Base-by-base conservation (phyloP, 2,113 vertebrate species). In the Uropsilus gracilis region DNA sequence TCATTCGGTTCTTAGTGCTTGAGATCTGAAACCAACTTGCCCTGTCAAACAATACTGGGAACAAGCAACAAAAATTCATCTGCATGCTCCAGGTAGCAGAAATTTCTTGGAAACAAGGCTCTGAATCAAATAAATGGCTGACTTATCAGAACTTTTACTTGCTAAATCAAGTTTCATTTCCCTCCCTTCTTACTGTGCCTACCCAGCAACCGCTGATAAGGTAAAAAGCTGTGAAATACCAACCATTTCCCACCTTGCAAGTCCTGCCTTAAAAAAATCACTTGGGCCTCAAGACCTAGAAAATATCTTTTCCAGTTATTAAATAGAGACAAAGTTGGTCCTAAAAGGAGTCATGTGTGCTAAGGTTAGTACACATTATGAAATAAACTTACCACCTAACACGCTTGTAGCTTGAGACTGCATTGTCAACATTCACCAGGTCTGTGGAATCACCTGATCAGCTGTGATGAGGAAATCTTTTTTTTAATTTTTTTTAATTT, bases 271-370 rank as follows among this genome's bases (percentile, higher is more conserved):
- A 18, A 82, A 18, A 82, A 30, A 61, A 11, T 30, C 44, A 26
- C 59, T 57, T 34, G 28, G 22, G 16, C 2, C 26, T 0, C 1
- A 30, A 57, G 16, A n/a, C 17, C 14, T 2, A 0, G 57, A 18
- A 75, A 81, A 28, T 64, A n/a, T 3, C 3, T 5, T 69, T 87
- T 32, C 12, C 32, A 46, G 16, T 17, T 44, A 24, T 71, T 71
- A 6, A 71, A 26, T 32, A 68, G 8, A 68, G 17, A n/a, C 9
- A 7, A 32, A 11, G n/a, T 11, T 14, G 8, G 26, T 26, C n/a
- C n/a, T 32, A 69, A 39, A 10, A 17, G 18, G 34, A 66, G 66
- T 39, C 34, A 39, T 20, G 39, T 69, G 32, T 69, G 68, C 68
- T 69, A 11, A 69, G 37, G 34, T 10, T 20, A n/a, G n/a, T n/a